These are phyloP conservation scores for Suillia variegata DNA, from an alignment of 2,888 invertebrate genomes.

Conservation along the genomic window DNA sequence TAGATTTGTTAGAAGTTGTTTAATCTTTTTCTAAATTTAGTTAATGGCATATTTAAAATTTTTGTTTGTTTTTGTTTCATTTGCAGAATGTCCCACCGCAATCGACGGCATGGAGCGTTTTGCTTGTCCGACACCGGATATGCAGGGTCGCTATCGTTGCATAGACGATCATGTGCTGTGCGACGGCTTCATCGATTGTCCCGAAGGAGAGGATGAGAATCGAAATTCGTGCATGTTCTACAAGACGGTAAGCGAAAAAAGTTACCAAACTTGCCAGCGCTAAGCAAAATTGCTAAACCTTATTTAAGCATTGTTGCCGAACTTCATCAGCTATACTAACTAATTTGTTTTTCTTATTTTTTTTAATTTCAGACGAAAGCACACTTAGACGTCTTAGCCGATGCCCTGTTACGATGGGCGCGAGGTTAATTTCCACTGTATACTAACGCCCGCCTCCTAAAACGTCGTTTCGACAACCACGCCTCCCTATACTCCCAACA, in stretches of 20 bases:
- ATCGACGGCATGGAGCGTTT: slow-evolving; percentile 94
- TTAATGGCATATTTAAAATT: slow-evolving; percentile 8
- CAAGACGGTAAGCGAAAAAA: slow-evolving; percentile 78
- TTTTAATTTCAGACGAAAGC: slow-evolving; percentile 84
- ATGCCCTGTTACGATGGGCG: slow-evolving; percentile 92
- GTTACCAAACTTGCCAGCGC: background rate
- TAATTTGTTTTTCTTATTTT: slow-evolving; percentile 5
- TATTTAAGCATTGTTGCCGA: background rate
- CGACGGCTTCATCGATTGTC: slow-evolving; percentile 94
- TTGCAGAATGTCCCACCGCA: slow-evolving; percentile 89
- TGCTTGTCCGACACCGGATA: slow-evolving; percentile 90
- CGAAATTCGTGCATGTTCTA: slow-evolving; percentile 95
- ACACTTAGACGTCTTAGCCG: slow-evolving; percentile 91
- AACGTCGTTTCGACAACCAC: slow-evolving; percentile 71
- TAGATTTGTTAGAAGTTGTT: too few relatives aligned
- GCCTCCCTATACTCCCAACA: slow-evolving; percentile 14
- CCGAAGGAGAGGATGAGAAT: slow-evolving; percentile 90
- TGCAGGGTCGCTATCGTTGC: slow-evolving; percentile 90
- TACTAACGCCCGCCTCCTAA: too few relatives aligned
- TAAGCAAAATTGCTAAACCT: background rate
- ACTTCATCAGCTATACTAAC: background rate
- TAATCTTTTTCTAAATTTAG: background rate
- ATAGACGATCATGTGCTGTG: slow-evolving; percentile 95
- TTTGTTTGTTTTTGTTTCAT: slow-evolving; percentile 18
- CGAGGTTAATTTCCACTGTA: too few relatives aligned